Evolutionary conservation across 2,113 vertebrate species (phyloP), one percentile per base, ranked within the genome.

Genomic region (Harpagus bidentatus): DNA sequence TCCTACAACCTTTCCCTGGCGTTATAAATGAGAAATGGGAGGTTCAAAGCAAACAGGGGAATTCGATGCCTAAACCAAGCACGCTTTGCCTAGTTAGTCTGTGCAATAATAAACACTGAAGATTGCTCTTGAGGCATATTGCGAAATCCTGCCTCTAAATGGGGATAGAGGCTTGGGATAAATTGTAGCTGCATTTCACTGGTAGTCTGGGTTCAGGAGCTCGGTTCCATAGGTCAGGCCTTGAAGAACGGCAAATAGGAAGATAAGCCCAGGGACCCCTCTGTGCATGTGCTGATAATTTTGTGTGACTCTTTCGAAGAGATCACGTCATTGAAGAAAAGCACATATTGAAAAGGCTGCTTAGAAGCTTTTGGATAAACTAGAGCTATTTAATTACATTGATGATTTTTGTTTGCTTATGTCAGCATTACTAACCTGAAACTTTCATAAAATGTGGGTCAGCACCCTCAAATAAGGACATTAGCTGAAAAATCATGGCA

Each of bases 231-330:
- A 29, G 19, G 14, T 61, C 42, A 66, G 45, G 13, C n/a, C 40
- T 53, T 48, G 58, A 85, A 58, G 11, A 80, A 73, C 0, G 0
- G 9, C 19, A 61, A 82, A 70, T 11, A 56, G 31, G 16, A 78
- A 91, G 86, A 69, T 52, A 61, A 71, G 43, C 12, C 16, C 29
- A 47, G 32, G 14, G 11, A 92, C 6, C 2, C 6, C 23, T 45
- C 22, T 40, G 40, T 65, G n/a, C 3, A 0, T 21, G 9, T 28
- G 47, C 42, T n/a, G 31, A 34, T 36, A 66, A 69, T 58, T 76
- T 58, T 79, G 26, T 73, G 26, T 0, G 0, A 20, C n/a, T 38
- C 17, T 59, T 50, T 79, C 0, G 0, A 69, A 85, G 28, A 80
- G 28, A n/a, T 72, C 21, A 23, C 0, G 2, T 58, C 11, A 29